Conservation (phyloP, 2,888 invertebrate species). For the Drosophila borealis region DNA sequence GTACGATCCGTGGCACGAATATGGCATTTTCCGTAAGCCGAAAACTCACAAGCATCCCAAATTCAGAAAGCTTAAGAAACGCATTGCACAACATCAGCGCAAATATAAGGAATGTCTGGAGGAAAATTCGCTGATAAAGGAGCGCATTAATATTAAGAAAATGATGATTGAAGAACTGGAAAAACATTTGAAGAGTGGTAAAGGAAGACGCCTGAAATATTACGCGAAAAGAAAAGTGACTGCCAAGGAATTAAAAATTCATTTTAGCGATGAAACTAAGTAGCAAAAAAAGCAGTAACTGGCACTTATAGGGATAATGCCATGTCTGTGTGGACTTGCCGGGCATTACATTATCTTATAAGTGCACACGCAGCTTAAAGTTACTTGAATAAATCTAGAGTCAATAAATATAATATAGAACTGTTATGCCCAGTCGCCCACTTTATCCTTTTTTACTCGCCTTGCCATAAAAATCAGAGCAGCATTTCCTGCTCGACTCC, state of each 20-base stretch:
- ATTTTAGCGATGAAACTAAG: no score
- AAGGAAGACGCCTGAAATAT: neutral
- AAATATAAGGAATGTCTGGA: neutral
- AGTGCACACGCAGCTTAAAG: conserved; percentile 11
- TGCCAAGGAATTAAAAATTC: no score
- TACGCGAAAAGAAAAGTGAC: neutral
- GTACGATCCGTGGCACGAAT: conserved; percentile 39
- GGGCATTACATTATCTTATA: conserved; percentile 5
- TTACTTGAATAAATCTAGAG: conserved; percentile 13
- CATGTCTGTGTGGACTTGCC: neutral
- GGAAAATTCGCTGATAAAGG: neutral
- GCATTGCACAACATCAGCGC: conserved; percentile 6
- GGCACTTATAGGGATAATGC: conserved; percentile 7
- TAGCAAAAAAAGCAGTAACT: neutral
- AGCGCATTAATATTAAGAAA: conserved; percentile 29
- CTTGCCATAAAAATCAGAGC: conserved; percentile 70
- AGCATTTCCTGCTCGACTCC: conserved; percentile 2
- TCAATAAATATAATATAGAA: conserved; percentile 37
- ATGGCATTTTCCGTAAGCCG: conserved; percentile 11
- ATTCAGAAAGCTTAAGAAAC: conserved; percentile 2
- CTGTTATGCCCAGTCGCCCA: neutral
- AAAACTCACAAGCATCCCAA: neutral
- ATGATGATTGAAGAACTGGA: conserved; percentile 44
- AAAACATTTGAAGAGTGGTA: neutral
- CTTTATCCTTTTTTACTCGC: conserved; percentile 15